Base-by-base conservation (phyloP, 2,888 invertebrate genomes). In the Sepioteuthis lessoniana region DNA sequence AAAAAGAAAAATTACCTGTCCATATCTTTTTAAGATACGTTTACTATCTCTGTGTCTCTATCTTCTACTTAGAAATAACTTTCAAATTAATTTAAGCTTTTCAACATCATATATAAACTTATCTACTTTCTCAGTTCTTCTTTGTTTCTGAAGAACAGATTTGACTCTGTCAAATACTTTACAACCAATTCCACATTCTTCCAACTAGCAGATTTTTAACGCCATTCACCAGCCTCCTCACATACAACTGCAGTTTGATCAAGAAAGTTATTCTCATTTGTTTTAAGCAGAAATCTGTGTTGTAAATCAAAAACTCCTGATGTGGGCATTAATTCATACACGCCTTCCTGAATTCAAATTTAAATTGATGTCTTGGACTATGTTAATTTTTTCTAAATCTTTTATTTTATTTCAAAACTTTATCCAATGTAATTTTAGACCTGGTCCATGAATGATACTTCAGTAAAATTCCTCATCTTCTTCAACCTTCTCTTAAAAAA, bases 271-370 rank as follows among this genome's bases (percentile, higher is more conserved):
- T 76, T 76, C 76, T 76, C 76, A 76, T 76, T 76, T 76, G 76
- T 76, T 76, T n/a, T 16, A 35, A 76, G 76, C 76, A 35, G n/a
- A 76, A 76, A 76, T 76, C n/a, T 76, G 76, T 13, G 76, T 19
- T 76, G 76, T 76, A 76, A 76, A 76, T 76, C 76, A 76, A 76
- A 76, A 76, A 76, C 76, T 76, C 76, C 76, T 35, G 35, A 76
- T 76, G 76, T 76, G n/a, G n/a, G n/a, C 76, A 76, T 76, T 76
- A 76, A 76, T 76, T 76, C 76, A 76, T 76, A 76, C 76, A 76
- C n/a, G 76, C 76, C n/a, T n/a, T 76, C 76, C 13, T 76, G 76
- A 76, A 76, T 76, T 76, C 76, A 76, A 76, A 76, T 76, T 76
- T 16, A 76, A 76, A 76, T 76, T 76, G 76, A 76, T 76, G 76